phyloP scores from a whole-genome alignment of 2,888 invertebrate genomes.

The Clostera curtula region DNA sequence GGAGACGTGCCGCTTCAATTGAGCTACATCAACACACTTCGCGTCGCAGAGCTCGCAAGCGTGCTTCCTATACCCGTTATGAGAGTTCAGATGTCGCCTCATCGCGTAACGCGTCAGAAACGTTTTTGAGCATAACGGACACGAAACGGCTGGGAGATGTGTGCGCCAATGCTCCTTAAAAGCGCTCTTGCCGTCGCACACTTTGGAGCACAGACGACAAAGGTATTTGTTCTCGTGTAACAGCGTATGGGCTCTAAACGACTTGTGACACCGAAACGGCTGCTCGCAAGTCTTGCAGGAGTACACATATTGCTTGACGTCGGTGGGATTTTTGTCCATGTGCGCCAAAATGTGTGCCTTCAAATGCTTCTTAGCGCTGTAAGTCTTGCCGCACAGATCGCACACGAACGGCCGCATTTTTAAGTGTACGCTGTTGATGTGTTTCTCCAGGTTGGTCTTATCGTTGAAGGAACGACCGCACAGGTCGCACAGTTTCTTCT shows the following conservation, averaged over 20 bases:
- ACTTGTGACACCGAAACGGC: background rate
- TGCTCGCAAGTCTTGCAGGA: constrained; percentile 11
- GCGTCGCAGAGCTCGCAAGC: constrained; percentile 3
- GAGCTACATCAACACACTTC: constrained; percentile 8
- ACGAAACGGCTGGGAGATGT: background rate
- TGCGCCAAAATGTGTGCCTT: constrained; percentile 7
- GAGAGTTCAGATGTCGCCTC: constrained; percentile 8
- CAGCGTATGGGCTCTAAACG: constrained; percentile 7
- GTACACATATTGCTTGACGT: background rate
- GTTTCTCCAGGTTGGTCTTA: constrained; percentile 8
- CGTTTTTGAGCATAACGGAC: constrained; percentile 7
- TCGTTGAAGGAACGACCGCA: constrained; percentile 15
- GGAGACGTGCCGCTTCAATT: constrained; percentile 4
- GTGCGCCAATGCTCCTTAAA: background rate
- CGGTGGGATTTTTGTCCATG: background rate
- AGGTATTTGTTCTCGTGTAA: constrained; percentile 11
- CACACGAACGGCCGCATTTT: constrained; percentile 7
- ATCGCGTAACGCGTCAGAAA: constrained; percentile 2
- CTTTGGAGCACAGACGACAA: constrained; percentile 7
- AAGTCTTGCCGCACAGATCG: constrained; percentile 7
- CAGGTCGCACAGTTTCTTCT: constrained; percentile 7
- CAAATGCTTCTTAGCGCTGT: constrained; percentile 5
- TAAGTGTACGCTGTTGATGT: constrained; percentile 9
- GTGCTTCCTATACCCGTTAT: constrained; percentile 6
- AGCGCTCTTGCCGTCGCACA: background rate